Percentiles rank a stretch among this genome's conserved stretches.
phyloP scores from a whole-genome alignment of 1,140 invertebrate genomes.

The Chlorops oryzae region DNA sequence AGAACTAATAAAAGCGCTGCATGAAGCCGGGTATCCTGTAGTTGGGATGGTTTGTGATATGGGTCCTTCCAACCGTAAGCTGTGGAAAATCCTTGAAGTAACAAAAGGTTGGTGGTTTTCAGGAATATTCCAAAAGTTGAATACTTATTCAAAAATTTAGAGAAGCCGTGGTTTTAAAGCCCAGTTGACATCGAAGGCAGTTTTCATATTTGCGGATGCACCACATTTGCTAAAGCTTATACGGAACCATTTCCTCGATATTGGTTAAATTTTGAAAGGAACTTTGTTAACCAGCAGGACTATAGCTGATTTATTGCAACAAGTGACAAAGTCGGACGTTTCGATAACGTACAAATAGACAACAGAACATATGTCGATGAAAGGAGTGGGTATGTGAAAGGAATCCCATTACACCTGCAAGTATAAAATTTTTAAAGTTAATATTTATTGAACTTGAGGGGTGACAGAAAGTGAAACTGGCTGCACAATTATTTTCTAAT shows the following conservation, averaged over 20 bases:
- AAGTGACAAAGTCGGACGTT: not conserved
- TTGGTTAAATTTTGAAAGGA: not conserved
- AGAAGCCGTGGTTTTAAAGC: conserved; percentile 5
- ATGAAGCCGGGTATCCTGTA: too few species aligned
- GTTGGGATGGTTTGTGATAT: conserved; percentile 4
- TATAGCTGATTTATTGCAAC: not conserved
- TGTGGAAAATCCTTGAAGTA: not conserved
- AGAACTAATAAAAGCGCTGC: too few species aligned
- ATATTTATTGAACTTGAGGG: not conserved
- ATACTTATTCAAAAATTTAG: too few species aligned
- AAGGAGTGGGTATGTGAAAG: not conserved
- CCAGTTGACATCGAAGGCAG: not conserved
- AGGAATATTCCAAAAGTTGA: too few species aligned
- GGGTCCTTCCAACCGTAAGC: conserved; percentile 1
- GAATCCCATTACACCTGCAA: too few species aligned
- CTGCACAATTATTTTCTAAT: conserved; percentile 5
- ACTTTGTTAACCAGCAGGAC: not conserved
- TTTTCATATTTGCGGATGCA: conserved; percentile 4
- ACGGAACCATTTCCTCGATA: conserved; percentile 6
- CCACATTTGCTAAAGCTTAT: conserved; percentile 3
- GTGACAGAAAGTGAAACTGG: conserved; percentile 6
- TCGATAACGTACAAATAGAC: conserved; percentile 3
- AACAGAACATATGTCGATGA: not conserved
- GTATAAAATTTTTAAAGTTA: not conserved
- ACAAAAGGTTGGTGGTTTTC: conserved; percentile 8